phyloP scores from a whole-genome alignment of 1,140 invertebrate species.

The Saccostrea echinata region DNA sequence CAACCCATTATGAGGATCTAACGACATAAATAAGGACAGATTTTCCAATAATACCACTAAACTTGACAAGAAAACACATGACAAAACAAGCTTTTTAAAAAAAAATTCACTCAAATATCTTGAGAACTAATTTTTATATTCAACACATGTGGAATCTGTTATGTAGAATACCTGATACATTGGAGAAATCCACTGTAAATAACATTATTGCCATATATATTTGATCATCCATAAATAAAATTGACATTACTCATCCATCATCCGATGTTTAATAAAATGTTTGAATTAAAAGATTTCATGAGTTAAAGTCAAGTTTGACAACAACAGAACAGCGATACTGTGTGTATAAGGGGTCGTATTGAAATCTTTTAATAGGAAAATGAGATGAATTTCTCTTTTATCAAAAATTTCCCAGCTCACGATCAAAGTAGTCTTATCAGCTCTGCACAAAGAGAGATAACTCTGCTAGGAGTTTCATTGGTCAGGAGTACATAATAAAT shows the following conservation, averaged over 20 bases:
- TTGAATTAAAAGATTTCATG: neutral
- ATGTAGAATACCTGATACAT: no score
- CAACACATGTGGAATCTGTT: no score
- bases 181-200: no score
- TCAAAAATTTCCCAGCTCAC: neutral
- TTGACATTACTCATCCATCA: no score
- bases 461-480: neutral
- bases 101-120: no score
- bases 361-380: neutral
- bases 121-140: no score
- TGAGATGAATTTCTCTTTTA: neutral
- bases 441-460: slow-evolving; percentile 6
- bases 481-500: neutral
- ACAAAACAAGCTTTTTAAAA: no score
- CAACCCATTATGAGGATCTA: no score
- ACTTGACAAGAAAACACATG: no score
- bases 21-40: no score
- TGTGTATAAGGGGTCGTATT: neutral
- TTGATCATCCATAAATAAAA: neutral
- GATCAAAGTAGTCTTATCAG: neutral
- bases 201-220: neutral
- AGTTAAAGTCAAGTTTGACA: neutral
- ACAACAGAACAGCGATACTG: neutral
- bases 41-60: no score
- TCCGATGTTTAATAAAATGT: neutral